Conservation (phyloP, 2,888 invertebrate species). For the Phortica okadai region DNA sequence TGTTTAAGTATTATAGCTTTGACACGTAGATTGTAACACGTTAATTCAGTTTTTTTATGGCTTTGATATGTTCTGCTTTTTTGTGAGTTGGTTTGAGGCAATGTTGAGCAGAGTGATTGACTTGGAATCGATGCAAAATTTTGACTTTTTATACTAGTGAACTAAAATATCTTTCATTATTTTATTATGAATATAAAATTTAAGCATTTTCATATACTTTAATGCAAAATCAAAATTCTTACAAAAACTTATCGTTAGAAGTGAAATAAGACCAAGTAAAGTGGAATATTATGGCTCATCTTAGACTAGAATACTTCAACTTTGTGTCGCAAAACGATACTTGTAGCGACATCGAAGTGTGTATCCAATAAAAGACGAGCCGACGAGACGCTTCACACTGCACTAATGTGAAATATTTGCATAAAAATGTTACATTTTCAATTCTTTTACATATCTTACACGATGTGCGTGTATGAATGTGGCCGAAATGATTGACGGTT, state of each 20-base stretch:
- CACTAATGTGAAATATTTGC: slow-evolving; percentile 48
- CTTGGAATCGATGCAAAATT: too few relatives aligned
- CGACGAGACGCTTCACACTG: slow-evolving; percentile 8
- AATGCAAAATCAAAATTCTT: too few relatives aligned
- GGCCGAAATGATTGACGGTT: neutral
- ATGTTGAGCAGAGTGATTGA: too few relatives aligned
- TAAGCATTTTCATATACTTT: too few relatives aligned
- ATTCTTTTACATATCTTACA: slow-evolving; percentile 38
- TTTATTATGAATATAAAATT: too few relatives aligned
- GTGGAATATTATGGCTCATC: neutral
- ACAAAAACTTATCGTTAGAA: neutral
- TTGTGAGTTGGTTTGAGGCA: neutral
- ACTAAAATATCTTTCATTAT: too few relatives aligned
- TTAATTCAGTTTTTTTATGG: neutral
- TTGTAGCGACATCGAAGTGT: slow-evolving; percentile 22
- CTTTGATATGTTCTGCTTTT: neutral
- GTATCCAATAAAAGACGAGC: slow-evolving; percentile 6
- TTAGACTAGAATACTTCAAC: slow-evolving; percentile 2
- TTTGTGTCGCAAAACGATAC: slow-evolving; percentile 20
- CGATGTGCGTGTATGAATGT: slow-evolving; percentile 31
- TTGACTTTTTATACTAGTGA: too few relatives aligned
- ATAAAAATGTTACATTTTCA: slow-evolving; percentile 57
- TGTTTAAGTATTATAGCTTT: neutral
- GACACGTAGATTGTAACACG: neutral
- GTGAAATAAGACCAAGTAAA: neutral